Conservation (phyloP, 2,797 vertebrate species). For the Nannoperca australis region DNA sequence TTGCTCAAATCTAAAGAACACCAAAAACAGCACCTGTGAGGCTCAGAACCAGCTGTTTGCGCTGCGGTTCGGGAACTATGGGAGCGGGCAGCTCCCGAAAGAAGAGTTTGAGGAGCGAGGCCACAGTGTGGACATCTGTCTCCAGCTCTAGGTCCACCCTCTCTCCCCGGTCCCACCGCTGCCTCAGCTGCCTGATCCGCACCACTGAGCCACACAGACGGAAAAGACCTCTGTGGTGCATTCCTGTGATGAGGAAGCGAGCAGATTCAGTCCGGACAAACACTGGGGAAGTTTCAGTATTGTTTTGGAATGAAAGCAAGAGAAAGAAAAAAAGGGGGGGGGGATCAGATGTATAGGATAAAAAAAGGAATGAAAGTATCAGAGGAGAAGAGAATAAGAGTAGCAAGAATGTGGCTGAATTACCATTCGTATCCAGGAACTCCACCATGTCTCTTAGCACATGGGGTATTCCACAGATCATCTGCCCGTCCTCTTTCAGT, state of each 20-base stretch:
- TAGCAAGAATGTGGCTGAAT: slow-evolving; percentile 5
- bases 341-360: no score
- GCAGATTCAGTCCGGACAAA: neutral
- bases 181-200: slow-evolving; percentile 81
- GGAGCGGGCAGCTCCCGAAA: slow-evolving; percentile 87
- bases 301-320: neutral
- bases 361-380: neutral
- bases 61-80: slow-evolving; percentile 83
- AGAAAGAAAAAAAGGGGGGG: neutral
- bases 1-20: neutral
- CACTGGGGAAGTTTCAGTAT: neutral
- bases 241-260: slow-evolving; percentile 62
- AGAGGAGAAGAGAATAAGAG: neutral
- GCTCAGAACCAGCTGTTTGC: slow-evolving; percentile 70
- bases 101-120: slow-evolving; percentile 90
- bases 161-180: slow-evolving; percentile 84
- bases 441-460: slow-evolving; percentile 85
- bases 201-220: slow-evolving; percentile 83
- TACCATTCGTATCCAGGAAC: slow-evolving; percentile 86
- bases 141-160: slow-evolving; percentile 80
- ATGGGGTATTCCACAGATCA: slow-evolving; percentile 78
- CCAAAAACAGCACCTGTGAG: slow-evolving; percentile 79
- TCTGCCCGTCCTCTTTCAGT: slow-evolving; percentile 67
- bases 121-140: slow-evolving; percentile 84
- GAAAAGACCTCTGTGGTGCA: slow-evolving; percentile 86